phyloP scores from a whole-genome alignment of 2,888 invertebrate species.

The Mythimna albipuncta region DNA sequence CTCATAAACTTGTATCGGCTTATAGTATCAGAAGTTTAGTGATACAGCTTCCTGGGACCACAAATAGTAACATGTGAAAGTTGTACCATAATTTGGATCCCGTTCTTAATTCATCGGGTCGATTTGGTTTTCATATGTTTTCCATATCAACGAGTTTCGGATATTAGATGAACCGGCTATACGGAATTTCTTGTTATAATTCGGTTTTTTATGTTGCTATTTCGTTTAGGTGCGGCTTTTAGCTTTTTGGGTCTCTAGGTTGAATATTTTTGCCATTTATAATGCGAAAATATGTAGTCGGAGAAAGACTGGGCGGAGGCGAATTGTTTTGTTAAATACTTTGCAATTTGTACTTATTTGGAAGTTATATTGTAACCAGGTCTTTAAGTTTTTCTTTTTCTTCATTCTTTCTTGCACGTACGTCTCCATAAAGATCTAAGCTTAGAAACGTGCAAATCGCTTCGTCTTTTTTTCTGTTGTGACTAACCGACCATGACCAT shows the following conservation, averaged over 20 bases:
- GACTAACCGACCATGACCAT: too few relatives aligned
- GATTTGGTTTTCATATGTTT: constrained; percentile 76
- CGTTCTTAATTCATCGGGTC: constrained; percentile 76
- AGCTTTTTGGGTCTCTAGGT: constrained; percentile 63
- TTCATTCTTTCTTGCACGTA: too few relatives aligned
- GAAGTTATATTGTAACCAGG: background rate
- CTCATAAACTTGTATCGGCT: constrained; percentile 45
- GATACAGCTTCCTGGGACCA: constrained; percentile 71
- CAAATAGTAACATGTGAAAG: constrained; percentile 79
- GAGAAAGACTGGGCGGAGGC: constrained; percentile 3
- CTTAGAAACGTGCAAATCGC: too few relatives aligned
- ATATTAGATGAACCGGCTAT: constrained; percentile 61
- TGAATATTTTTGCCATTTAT: constrained; percentile 62
- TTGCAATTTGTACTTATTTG: background rate
- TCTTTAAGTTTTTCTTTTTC: background rate
- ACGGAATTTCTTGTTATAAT: constrained; percentile 57
- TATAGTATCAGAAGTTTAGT: constrained; percentile 45
- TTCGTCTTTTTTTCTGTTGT: too few relatives aligned
- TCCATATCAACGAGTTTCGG: constrained; percentile 72
- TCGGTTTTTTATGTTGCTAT: constrained; percentile 42
- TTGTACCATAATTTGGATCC: constrained; percentile 77
- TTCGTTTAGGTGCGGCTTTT: constrained; percentile 54
- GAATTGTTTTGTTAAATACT: background rate
- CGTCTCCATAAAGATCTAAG: too few relatives aligned
- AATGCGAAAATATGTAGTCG: constrained; percentile 9